Evolutionary conservation across 2,797 vertebrate species (phyloP).

Genomic region (Triplophysa bombifrons): DNA sequence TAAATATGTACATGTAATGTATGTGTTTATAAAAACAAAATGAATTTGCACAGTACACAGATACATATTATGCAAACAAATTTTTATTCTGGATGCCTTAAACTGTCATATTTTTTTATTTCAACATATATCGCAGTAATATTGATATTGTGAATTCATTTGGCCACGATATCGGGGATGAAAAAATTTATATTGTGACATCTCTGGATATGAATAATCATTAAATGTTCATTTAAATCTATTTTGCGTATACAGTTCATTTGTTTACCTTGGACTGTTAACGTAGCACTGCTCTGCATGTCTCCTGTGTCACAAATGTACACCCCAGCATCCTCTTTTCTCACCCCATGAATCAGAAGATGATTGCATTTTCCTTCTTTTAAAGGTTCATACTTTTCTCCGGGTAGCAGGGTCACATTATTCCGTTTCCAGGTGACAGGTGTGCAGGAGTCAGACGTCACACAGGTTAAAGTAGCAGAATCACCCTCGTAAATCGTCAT

Average conservation of each 20-base stretch:
- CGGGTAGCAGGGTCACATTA: slow-evolving; percentile 65
- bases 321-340: slow-evolving; percentile 79
- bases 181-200: no score
- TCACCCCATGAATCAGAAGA: slow-evolving; percentile 71
- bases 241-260: background rate
- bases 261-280: slow-evolving; percentile 73
- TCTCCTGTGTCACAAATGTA: slow-evolving; percentile 86
- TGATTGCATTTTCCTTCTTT: slow-evolving; percentile 74
- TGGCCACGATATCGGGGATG: no score
- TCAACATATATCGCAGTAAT: no score
- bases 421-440: slow-evolving; percentile 72
- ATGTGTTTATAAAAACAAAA: no score
- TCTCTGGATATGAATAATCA: no score
- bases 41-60: no score
- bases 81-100: no score
- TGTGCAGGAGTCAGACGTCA: slow-evolving; percentile 68
- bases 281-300: slow-evolving; percentile 76
- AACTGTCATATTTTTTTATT: no score
- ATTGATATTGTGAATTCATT: no score
- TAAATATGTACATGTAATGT: no score
- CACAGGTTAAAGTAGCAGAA: slow-evolving; percentile 72
- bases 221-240: no score
- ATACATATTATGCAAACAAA: no score
- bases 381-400: slow-evolving; percentile 72
- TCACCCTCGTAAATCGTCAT: slow-evolving; percentile 69